phyloP scores from a whole-genome alignment of 30 jellyfish, hydroid and myxozoan genomes.

The Chrysaora quinquecirrha region DNA sequence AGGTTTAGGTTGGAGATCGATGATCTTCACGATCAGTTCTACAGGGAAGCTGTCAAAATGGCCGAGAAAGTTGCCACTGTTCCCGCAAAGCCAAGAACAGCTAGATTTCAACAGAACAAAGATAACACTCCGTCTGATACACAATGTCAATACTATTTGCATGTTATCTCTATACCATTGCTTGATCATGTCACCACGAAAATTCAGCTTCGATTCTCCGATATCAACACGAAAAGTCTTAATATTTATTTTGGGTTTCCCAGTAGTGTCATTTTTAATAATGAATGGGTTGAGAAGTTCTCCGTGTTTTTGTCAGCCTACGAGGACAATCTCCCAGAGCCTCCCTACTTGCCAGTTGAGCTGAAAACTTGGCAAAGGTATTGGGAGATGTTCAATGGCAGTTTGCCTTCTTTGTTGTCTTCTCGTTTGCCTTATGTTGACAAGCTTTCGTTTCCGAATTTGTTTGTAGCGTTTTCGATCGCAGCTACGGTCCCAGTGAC shows the following conservation, averaged over 20 bases:
- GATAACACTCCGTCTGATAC: slow-evolving; percentile 14
- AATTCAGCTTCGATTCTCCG: slow-evolving; percentile 31
- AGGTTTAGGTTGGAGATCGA: slow-evolving; percentile 2
- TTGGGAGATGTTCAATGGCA: slow-evolving; percentile 23
- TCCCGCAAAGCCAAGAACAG: slow-evolving; percentile 58
- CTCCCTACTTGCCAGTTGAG: slow-evolving; percentile 32
- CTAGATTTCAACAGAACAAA: slow-evolving; percentile 7
- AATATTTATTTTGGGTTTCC: slow-evolving; percentile 51
- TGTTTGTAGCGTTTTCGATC: slow-evolving; percentile 39
- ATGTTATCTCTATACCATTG: slow-evolving; percentile 18
- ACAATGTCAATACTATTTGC: slow-evolving; percentile 18
- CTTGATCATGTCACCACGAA: slow-evolving; percentile 30
- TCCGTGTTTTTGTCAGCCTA: slow-evolving; percentile 17
- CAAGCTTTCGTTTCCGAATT: slow-evolving; percentile 44
- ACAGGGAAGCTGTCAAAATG: slow-evolving; percentile 16
- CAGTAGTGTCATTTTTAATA: slow-evolving; percentile 4
- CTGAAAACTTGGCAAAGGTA: slow-evolving; percentile 43
- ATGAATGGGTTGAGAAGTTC: slow-evolving; percentile 35
- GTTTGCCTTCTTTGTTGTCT: slow-evolving; percentile 16
- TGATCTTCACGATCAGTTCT: slow-evolving; percentile 19
- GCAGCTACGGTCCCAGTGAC: slow-evolving; percentile 68
- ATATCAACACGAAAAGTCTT: slow-evolving; percentile 4
- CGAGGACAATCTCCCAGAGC: slow-evolving; percentile 62
- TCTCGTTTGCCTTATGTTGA: slow-evolving; percentile 48
- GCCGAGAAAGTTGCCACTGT: slow-evolving; percentile 32